Conservation (phyloP, 1,140 invertebrate species). For the Panagrolaimus sp. region DNA sequence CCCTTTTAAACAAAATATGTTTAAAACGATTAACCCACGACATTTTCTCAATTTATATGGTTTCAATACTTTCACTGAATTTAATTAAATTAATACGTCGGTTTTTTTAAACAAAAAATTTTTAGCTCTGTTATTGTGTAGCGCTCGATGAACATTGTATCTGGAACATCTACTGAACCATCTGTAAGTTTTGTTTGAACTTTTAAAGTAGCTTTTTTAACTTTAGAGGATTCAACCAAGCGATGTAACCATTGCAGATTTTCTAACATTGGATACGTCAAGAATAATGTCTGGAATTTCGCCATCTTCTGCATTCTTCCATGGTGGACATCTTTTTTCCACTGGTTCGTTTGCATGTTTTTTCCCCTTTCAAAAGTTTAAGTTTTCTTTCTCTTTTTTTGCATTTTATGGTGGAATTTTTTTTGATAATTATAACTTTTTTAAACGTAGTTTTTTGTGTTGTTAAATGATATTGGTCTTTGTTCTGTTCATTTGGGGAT, state of each 20-base stretch:
- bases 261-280: slow-evolving; percentile 5
- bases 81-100: no score
- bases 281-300: slow-evolving; percentile 16
- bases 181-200: slow-evolving; percentile 1
- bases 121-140: not conserved
- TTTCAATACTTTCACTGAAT: no score
- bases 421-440: not conserved
- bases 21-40: no score
- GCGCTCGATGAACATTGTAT: not conserved
- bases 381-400: no score
- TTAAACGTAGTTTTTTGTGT: not conserved
- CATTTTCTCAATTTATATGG: no score
- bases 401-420: no score
- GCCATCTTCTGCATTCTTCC: not conserved
- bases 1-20: no score
- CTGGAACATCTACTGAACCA: not conserved
- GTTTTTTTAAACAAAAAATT: no score
- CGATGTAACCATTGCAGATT: slow-evolving; percentile 10
- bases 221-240: not conserved
- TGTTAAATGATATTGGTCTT: not conserved
- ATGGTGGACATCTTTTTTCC: not conserved
- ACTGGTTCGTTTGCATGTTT: no score
- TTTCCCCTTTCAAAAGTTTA: no score
- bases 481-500: not conserved
- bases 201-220: slow-evolving; percentile 1